Base-by-base conservation (phyloP, 1,140 invertebrate genomes). In the Trichonephila clavipes region DNA sequence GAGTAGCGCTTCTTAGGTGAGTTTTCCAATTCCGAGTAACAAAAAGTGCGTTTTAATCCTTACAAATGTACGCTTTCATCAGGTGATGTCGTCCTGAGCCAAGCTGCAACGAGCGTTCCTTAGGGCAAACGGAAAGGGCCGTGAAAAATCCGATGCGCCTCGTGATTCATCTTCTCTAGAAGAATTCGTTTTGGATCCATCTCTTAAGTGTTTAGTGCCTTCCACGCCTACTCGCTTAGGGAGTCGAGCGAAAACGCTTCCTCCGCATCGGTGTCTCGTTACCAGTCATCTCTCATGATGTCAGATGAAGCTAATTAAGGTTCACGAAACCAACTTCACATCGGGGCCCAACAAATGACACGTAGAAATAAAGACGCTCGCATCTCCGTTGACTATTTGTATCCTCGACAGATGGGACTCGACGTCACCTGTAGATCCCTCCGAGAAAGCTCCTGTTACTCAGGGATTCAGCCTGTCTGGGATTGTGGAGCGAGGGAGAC, bases 231-330 rank as follows among this genome's bases (percentile, higher is more conserved):
- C 69, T 61, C 88, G 66, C n/a, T 81, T 90, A 77, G 69, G 61
- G 66, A 34, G 34, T 72, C 64, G 34, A 51, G 62, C 34, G 51
- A 59, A 77, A 59, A 61, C 44, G 44, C 58, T 90, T 44, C 51
- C 88, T 90, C 28, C 34, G 88, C 72, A 72, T n/a, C 28, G 87
- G 88, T 77, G 14, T 90, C 88, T 10, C 24, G n/a, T 90, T 90
- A 59, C 69, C 40, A 77, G 88, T 90, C 88, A 90, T 90, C 88
- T 90, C 62, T 90, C 88, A 90, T 77, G 88, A 90, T 90, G 88
- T 90, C 88, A 90, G 88, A 90, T 90, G 88, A 62, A 72, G 88
- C 88, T 90, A 90, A 90, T 90, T 90, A 90, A 90, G 88, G 88
- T 81, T 90, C 88, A 81, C 88, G 88, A 90, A 81, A 90, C 66